Conservation (phyloP, 2,888 invertebrate species). For the Bugulina stolonifera region DNA sequence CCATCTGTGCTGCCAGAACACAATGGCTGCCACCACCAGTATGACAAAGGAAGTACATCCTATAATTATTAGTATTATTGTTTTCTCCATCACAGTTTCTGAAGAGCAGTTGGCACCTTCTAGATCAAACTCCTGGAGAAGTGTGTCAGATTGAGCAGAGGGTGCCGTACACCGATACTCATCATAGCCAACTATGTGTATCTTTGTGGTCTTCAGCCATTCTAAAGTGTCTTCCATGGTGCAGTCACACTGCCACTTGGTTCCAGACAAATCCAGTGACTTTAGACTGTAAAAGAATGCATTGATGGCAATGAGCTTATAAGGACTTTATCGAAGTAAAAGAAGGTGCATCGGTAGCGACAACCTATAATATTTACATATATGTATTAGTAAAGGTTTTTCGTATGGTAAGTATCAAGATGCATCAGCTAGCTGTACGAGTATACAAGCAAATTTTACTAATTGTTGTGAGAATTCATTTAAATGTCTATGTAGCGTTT, state of each 20-base stretch:
- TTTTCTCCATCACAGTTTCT: constrained; percentile 2
- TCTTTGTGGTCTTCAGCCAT: background rate
- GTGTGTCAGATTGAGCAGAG: background rate
- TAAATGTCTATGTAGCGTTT: too few relatives aligned
- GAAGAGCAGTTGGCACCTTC: background rate
- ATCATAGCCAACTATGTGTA: background rate
- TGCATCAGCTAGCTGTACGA: too few relatives aligned
- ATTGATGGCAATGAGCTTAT: too few relatives aligned
- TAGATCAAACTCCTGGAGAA: background rate
- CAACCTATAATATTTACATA: too few relatives aligned
- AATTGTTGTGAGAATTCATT: too few relatives aligned
- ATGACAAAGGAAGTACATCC: constrained; percentile 26
- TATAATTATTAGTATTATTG: constrained; percentile 25
- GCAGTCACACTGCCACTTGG: constrained; percentile 10
- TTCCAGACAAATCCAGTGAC: constrained; percentile 4
- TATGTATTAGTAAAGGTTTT: too few relatives aligned
- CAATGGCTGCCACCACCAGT: constrained; percentile 13
- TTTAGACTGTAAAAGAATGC: background rate
- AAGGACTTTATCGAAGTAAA: too few relatives aligned
- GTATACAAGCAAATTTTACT: too few relatives aligned
- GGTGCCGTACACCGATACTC: background rate
- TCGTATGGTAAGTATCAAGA: too few relatives aligned
- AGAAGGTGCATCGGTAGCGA: too few relatives aligned
- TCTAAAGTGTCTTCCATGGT: background rate
- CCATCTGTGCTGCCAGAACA: constrained; percentile 26